phyloP scores from a whole-genome alignment of 92 coral and sea anemone species.

The Phenganax stokvisi region DNA sequence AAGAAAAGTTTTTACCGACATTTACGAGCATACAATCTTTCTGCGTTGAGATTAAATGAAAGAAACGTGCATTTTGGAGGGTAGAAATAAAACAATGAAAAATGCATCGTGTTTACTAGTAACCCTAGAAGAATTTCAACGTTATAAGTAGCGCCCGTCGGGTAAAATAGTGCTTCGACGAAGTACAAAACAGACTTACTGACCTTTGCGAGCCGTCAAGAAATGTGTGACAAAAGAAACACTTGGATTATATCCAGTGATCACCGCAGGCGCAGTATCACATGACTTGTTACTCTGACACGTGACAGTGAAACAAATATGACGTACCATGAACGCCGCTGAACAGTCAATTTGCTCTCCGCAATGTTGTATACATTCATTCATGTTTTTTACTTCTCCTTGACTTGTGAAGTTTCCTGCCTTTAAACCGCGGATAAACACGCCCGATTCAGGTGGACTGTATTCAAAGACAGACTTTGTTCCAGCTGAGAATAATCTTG shows the following conservation, averaged over 20 bases:
- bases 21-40: no score
- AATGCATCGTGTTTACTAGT: no score
- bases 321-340: constrained; percentile 85
- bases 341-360: constrained; percentile 70
- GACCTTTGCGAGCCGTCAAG: not conserved
- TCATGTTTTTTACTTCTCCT: constrained; percentile 62
- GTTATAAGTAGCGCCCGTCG: no score
- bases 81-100: no score
- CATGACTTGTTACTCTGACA: constrained; percentile 64
- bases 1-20: no score
- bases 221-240: constrained; percentile 70
- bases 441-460: constrained; percentile 58
- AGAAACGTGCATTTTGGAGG: no score
- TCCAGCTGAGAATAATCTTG: no score
- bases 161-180: no score
- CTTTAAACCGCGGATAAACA: constrained; percentile 66
- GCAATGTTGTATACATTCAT: constrained; percentile 67
- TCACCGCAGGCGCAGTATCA: constrained; percentile 72
- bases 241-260: constrained; percentile 69
- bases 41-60: no score
- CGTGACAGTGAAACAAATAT: constrained; percentile 81
- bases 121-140: no score
- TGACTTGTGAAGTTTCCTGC: constrained; percentile 76
- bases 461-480: constrained; percentile 47
- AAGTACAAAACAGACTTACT: no score